Evolutionary conservation across 2,888 invertebrate genomes (phyloP).

Genomic region (Papilio gigon): DNA sequence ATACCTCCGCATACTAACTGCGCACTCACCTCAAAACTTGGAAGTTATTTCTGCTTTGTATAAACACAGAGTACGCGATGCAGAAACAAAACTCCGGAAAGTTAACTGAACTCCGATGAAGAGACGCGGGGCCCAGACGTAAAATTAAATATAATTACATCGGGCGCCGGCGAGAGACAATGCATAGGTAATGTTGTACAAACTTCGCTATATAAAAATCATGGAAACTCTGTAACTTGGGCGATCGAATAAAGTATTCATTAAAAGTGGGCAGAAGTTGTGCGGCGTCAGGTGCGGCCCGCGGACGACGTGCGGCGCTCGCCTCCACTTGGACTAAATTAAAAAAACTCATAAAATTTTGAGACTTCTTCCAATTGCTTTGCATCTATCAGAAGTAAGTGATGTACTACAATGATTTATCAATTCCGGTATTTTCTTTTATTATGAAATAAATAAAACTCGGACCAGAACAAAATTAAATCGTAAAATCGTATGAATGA

Average conservation of each 20-base stretch:
- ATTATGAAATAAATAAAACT: too few relatives aligned
- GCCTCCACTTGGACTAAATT: slow-evolving; percentile 45
- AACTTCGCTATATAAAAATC: slow-evolving; percentile 79
- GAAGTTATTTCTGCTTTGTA: background rate
- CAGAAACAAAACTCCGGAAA: slow-evolving; percentile 30
- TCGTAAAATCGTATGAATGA: slow-evolving; percentile 37
- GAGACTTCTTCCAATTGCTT: slow-evolving; percentile 11
- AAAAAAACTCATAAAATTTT: slow-evolving; percentile 44
- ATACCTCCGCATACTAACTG: background rate
- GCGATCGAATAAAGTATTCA: slow-evolving; percentile 76
- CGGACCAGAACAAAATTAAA: too few relatives aligned
- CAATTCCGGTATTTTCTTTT: too few relatives aligned
- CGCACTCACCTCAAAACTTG: background rate
- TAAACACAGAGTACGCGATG: background rate
- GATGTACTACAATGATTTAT: background rate
- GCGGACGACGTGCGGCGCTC: slow-evolving; percentile 25
- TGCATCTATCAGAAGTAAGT: background rate
- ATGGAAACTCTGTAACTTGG: slow-evolving; percentile 69
- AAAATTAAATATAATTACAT: slow-evolving; percentile 73
- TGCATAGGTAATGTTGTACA: slow-evolving; percentile 73
- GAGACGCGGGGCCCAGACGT: slow-evolving; percentile 48
- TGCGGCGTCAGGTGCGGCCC: slow-evolving; percentile 64
- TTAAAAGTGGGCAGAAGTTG: slow-evolving; percentile 60
- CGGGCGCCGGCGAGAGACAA: slow-evolving; percentile 59
- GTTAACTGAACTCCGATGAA: slow-evolving; percentile 40